Percentiles rank a stretch among this genome's conserved stretches.
Conservation (phyloP, 1,140 invertebrate species). For the Aphaenogaster ashmeadi region DNA sequence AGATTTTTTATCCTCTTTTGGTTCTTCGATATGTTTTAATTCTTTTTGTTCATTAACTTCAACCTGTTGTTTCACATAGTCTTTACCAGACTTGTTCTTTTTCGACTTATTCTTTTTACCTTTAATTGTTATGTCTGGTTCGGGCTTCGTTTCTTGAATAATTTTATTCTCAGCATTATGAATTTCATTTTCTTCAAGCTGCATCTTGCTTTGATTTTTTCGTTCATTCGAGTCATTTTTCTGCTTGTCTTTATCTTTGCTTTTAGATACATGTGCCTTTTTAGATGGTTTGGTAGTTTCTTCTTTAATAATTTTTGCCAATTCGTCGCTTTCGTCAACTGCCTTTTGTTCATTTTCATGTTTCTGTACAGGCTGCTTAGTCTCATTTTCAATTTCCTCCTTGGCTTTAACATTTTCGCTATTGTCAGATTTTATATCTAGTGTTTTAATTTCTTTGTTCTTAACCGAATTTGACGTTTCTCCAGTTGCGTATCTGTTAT, state of each 20-base stretch:
- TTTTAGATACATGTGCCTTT: conserved; percentile 9
- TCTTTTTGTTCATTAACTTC: conserved; percentile 18
- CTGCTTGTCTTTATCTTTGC: neutral
- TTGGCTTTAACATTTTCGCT: conserved; percentile 60
- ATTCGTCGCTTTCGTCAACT: conserved; percentile 11
- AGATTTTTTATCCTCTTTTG: neutral
- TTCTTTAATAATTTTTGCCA: neutral
- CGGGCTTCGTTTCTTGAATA: conserved; percentile 27
- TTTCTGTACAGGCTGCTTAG: neutral
- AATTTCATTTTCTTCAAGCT: neutral
- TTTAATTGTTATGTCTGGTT: neutral
- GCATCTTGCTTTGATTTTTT: neutral
- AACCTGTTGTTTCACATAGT: neutral
- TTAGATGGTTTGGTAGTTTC: conserved; percentile 29
- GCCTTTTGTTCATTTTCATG: conserved; percentile 7
- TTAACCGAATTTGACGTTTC: conserved; percentile 44
- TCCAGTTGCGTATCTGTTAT: conserved; percentile 31
- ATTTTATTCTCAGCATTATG: conserved; percentile 15
- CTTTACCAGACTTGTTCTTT: conserved; percentile 54
- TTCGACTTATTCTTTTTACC: conserved; percentile 53
- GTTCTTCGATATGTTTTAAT: neutral
- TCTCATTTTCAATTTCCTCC: conserved; percentile 37
- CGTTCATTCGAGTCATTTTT: conserved; percentile 36
- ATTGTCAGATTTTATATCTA: conserved; percentile 41
- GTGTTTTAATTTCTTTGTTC: conserved; percentile 43